Evolutionary conservation across 1,140 invertebrate genomes (phyloP), one percentile per base, ranked within the genome.

Genomic region (Proctacanthus coquilletti): DNA sequence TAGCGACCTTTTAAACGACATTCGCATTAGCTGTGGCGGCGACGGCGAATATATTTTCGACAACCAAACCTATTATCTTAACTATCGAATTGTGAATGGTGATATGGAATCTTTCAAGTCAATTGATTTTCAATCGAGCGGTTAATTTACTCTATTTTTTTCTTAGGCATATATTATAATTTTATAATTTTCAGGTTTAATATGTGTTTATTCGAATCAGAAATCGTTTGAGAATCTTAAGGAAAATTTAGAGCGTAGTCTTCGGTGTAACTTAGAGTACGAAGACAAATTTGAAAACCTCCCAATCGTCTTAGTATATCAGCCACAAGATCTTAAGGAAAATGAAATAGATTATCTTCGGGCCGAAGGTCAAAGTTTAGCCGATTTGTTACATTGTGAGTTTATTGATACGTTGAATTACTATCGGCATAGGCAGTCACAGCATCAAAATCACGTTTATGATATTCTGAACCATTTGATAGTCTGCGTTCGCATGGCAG

Each of bases 141-240:
- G 80, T 87, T 39, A 76, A 75, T 53, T 17, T 10, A 10, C n/a
- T 23, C 29, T 18, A 9, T 31, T 6, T 14, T 23, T 40, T 41
- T 38, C 36, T 41, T 35, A 37, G 2, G 43, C 19, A n/a, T 8
- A 36, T 39, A 4, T 39, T 43, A 8, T 33, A 20, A 18, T 21
- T 33, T 21, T 31, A 21, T 39, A 51, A 41, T 25, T 62, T 57
- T 14, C 49, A 80, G 80, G 82, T 33, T 81, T 82, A 39, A 84
- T 86, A 60, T 85, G 83, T 57, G 83, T 94, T 18, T 97, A 88
- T 62, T 85, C 87, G 45, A 86, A 91, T 53, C 78, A 82, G 44
- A 78, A 87, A 47, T 85, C 85, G 2, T 83, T 95, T 52, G 88
- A 94, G 48, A 94, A 91, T 56, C 79, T 96, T 27, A 71, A 86